Evolutionary conservation across 2,888 invertebrate genomes (phyloP), one percentile per base, ranked within the genome.

Genomic region (Pediacus dermestoides): DNA sequence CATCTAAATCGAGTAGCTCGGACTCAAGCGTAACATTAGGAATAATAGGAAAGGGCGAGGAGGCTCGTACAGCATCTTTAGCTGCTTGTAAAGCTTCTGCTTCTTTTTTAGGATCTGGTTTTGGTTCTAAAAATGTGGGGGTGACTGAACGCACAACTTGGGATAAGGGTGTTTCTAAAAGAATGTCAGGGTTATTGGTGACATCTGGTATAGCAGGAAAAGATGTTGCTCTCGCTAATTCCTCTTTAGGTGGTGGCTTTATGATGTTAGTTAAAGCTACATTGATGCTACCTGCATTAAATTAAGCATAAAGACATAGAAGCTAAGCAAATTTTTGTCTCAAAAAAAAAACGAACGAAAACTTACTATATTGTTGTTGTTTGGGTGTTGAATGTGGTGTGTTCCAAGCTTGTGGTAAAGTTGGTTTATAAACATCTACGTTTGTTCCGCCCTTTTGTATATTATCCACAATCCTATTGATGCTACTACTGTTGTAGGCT

Each of bases 361-460:
- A 64, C 69, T 65, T 60, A 71, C 70, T 64, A 46, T 60, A 68
- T 44, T 61, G 58, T 55, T 65, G 60, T 46, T 51, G 56, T 39
- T 60, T 55, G 21, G 52, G 36, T 4, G 55, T 48, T 18, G 58
- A 39, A 26, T 55, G 49, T 8, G 54, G 21, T 16, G 53, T 49
- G 42, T 67, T 71, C 75, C 75, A 76, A 21, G 72, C 73, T 45
- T 68, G 67, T 0, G 75, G 74, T 34, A 70, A 51, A 39, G 70
- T 68, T 2, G 74, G 71, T 53, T 72, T 72, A 51, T 74, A 73
- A 2, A 74, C 61, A 46, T 73, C 71, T 4, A 67, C 67, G 44
- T 60, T 64, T 16, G 53, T 52, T 10, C 48, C 49, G 22, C 68
- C 68, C 39, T 67, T 67, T 38, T 68, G 69, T 32, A 64, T 52